Base-by-base conservation (phyloP, 2,113 vertebrate species). In the Gyps fulvus region DNA sequence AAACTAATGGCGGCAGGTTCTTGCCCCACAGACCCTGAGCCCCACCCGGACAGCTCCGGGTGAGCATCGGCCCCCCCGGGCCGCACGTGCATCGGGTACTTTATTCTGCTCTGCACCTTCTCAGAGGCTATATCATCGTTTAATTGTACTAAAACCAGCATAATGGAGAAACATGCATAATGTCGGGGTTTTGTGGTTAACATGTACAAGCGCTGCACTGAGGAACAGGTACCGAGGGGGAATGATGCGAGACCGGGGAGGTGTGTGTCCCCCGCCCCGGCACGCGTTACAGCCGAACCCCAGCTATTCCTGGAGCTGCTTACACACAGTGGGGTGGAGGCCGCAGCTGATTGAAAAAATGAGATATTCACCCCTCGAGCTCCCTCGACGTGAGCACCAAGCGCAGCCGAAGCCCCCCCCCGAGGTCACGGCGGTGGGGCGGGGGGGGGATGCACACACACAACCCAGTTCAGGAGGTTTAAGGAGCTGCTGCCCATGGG, bases 101-200 rank as follows among this genome's bases (percentile, higher is more conserved):
- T 40, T 40, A 80, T 49, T 87, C 58, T 15, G 32, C 54, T 76
- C 63, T 32, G 77, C 49, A 20, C 45, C 69, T 26, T 11, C 47
- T 88, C 49, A 18, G 82, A 93, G 76, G 40, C 59, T 96, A 90
- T 20, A 76, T 55, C 54, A 61, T 63, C 20, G 7, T 96, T 97
- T 97, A 96, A 88, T 95, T 47, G 90, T 54, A 38, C 58, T 87
- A 77, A 91, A 76, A 83, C 34, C 95, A 55, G 87, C 31, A 0
- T 83, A 70, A 84, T 23, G 40, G 50, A 85, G 65, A 74, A 65
- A 76, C 90, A 93, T 80, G 89, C 93, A 86, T 88, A 95, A 86
- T 27, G 49, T 13, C 22, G 5, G 43, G 43, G 42, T 65, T 10
- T 49, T 27, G 40, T 22, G 71, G 66, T n/a, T 73, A 78, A 87